phyloP scores from a whole-genome alignment of 2,888 invertebrate species.

The Capitulum mitella region DNA sequence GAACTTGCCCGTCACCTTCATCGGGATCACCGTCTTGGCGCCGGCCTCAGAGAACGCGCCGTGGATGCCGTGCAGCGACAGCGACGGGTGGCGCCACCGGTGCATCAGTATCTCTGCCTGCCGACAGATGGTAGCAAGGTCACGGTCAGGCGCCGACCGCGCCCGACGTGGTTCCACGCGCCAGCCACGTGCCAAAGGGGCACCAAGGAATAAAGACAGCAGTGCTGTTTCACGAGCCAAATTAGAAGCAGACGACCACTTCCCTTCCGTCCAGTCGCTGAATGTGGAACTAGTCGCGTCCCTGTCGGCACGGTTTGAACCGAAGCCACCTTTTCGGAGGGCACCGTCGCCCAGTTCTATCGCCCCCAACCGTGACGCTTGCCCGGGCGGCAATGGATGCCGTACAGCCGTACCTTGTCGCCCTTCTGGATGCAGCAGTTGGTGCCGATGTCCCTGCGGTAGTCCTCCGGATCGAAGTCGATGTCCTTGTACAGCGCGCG shows the following conservation, averaged over 20 bases:
- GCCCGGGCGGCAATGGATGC: too few relatives aligned
- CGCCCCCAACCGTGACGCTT: too few relatives aligned
- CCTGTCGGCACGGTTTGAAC: too few relatives aligned
- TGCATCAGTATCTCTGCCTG: conserved; percentile 75
- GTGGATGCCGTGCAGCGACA: conserved; percentile 93
- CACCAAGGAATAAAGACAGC: not conserved
- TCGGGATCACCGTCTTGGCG: conserved; percentile 89
- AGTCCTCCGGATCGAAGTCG: conserved; percentile 75
- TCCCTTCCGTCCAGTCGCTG: too few relatives aligned
- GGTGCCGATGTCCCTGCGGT: conserved; percentile 64
- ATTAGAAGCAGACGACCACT: too few relatives aligned
- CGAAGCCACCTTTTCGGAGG: too few relatives aligned
- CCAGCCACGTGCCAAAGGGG: too few relatives aligned
- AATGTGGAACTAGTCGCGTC: too few relatives aligned
- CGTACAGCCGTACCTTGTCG: conserved; percentile 64
- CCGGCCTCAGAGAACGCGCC: conserved; percentile 89
- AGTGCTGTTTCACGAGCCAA: too few relatives aligned
- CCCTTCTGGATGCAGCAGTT: conserved; percentile 62
- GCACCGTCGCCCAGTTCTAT: too few relatives aligned
- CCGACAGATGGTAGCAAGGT: conserved; percentile 28
- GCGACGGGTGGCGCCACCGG: conserved; percentile 87
- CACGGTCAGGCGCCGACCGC: too few relatives aligned
- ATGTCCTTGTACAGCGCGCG: conserved; percentile 67
- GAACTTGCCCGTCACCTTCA: conserved; percentile 92
- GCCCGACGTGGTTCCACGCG: too few relatives aligned